Percentiles rank a stretch among this genome's conserved stretches.
These are phyloP conservation scores for Hapalemur alaotrensis DNA, from an alignment of 2,797 vertebrate species.

Conservation along the genomic window DNA sequence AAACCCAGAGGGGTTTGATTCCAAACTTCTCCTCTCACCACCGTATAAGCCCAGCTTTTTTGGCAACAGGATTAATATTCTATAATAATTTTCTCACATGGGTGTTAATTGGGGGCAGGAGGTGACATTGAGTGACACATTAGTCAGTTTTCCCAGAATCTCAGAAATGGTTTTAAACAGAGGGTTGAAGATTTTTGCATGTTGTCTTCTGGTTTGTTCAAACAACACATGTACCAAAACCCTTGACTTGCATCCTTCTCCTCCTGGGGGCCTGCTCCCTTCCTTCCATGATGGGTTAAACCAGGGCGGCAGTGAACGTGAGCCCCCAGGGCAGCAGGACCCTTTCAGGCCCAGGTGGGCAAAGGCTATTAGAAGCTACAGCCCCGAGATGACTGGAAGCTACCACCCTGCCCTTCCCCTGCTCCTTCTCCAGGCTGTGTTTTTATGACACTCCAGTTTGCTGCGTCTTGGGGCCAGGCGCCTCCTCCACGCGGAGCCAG, in stretches of 20 bases:
- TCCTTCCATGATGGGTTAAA: background rate
- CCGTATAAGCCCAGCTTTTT: background rate
- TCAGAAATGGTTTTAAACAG: background rate
- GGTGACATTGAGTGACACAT: background rate
- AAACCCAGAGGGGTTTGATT: background rate
- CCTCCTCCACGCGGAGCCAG: constrained; percentile 61
- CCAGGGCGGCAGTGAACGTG: background rate
- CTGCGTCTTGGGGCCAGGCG: constrained; percentile 58
- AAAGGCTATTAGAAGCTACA: background rate
- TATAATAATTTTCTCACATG: background rate
- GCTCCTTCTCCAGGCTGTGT: constrained; percentile 63
- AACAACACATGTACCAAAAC: background rate
- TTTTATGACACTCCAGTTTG: constrained; percentile 71
- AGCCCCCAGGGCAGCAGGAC: background rate
- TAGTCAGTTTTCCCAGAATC: background rate
- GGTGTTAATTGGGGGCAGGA: background rate
- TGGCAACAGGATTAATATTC: background rate
- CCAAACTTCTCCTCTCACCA: background rate
- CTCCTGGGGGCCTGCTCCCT: background rate
- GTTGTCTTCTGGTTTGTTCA: background rate
- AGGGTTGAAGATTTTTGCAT: background rate
- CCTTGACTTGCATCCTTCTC: background rate
- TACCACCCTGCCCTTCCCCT: constrained; percentile 36
- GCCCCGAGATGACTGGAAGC: background rate
- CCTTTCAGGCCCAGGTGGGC: constrained; percentile 55